phyloP scores from a whole-genome alignment of 2,113 vertebrate genomes.

The Crypturellus undulatus region DNA sequence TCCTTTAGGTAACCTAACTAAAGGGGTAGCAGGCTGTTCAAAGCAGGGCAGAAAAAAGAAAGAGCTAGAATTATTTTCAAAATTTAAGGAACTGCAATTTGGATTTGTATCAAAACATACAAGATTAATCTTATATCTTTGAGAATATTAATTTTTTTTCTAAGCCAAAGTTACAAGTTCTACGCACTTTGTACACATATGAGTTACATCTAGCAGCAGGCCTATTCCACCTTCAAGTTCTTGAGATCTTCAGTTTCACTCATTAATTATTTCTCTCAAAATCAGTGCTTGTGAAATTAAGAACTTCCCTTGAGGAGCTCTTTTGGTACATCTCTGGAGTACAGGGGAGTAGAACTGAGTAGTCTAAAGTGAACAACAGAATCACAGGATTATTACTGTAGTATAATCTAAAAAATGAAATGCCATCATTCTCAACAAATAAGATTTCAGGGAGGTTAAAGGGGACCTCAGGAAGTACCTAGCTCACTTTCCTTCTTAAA shows the following conservation, averaged over 20 bases:
- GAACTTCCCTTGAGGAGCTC: background rate
- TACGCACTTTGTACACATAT: background rate
- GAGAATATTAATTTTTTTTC: background rate
- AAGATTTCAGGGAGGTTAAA: accelerated
- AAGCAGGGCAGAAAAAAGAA: background rate
- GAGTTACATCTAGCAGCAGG: background rate
- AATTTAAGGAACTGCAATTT: background rate
- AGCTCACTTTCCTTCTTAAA: background rate
- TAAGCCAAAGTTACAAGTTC: background rate
- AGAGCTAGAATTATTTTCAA: background rate
- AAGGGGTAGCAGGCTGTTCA: background rate
- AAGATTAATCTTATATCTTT: background rate
- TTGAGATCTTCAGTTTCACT: background rate
- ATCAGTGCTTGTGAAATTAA: background rate
- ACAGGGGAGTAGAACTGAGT: background rate
- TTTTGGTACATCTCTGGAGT: background rate
- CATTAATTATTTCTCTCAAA: background rate
- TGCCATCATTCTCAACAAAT: background rate
- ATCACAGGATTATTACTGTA: background rate
- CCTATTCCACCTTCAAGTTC: background rate
- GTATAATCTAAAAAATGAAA: background rate
- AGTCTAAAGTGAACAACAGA: background rate
- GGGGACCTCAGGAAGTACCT: background rate
- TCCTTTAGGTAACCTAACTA: background rate
- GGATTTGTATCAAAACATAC: background rate